phyloP scores from a whole-genome alignment of 1,140 invertebrate species.

The Bombus turneri region DNA sequence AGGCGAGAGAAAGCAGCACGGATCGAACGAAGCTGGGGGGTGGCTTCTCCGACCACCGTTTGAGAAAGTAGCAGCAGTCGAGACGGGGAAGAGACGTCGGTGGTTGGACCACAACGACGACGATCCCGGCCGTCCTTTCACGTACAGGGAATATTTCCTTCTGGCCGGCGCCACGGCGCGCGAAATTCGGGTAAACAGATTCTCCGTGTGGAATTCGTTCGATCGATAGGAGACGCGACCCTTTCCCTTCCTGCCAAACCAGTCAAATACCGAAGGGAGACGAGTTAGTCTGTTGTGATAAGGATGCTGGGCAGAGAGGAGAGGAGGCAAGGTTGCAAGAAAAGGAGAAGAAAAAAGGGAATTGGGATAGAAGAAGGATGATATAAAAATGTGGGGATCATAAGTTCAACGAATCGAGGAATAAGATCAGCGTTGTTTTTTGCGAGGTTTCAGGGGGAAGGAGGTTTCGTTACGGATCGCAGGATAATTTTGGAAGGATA shows the following conservation, averaged over 20 bases:
- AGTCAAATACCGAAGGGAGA: conserved; percentile 16
- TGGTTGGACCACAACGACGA: conserved; percentile 18
- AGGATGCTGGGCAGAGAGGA: background rate
- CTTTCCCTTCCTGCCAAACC: conserved; percentile 19
- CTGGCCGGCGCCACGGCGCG: conserved; percentile 20
- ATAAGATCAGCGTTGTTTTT: background rate
- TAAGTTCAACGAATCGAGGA: background rate
- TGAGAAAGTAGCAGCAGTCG: conserved; percentile 9
- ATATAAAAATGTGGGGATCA: too few species aligned
- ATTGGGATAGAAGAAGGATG: background rate
- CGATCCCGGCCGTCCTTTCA: conserved; percentile 14
- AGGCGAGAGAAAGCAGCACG: conserved; percentile 6
- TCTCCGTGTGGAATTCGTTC: conserved; percentile 55
- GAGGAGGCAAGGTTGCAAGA: background rate
- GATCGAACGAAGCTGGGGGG: background rate
- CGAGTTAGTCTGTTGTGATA: conserved; percentile 30
- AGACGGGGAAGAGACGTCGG: background rate
- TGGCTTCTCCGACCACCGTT: background rate
- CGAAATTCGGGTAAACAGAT: conserved; percentile 69
- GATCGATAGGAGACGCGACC: conserved; percentile 55
- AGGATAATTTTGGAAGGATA: background rate
- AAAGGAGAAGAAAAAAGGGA: background rate
- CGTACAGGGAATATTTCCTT: conserved; percentile 56
- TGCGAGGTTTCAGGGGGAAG: too few species aligned
- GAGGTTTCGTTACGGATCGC: background rate